phyloP scores from a whole-genome alignment of 1,140 invertebrate genomes.

The Pogonus chalceus region DNA sequence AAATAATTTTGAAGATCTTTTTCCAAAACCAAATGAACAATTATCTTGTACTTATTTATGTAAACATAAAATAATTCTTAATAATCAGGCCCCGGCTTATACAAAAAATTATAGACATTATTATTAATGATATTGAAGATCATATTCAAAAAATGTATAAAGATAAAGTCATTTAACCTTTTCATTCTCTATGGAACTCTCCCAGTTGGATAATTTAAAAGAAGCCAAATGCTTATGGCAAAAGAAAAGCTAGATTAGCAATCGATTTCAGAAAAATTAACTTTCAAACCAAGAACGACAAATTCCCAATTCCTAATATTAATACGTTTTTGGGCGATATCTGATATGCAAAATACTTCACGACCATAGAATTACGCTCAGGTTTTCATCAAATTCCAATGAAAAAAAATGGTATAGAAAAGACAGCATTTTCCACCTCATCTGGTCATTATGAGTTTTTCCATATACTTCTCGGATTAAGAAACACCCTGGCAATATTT shows the following conservation, averaged over 20 bases:
- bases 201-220: constrained; percentile 27
- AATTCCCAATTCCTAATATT: constrained; percentile 19
- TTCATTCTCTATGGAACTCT: constrained; percentile 20
- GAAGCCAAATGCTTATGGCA: constrained; percentile 24
- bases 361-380: constrained; percentile 18
- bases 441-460: too few species aligned
- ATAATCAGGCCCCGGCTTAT: neutral
- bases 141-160: constrained; percentile 14
- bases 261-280: constrained; percentile 23
- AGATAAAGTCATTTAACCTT: constrained; percentile 25
- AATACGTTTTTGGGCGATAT: constrained; percentile 27
- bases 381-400: constrained; percentile 20
- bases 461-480: too few species aligned
- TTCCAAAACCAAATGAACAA: neutral
- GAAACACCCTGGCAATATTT: too few species aligned
- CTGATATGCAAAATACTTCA: constrained; percentile 18
- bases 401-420: constrained; percentile 23
- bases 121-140: neutral
- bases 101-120: neutral
- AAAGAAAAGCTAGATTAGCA: constrained; percentile 27
- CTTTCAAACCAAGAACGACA: constrained; percentile 17
- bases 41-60: neutral
- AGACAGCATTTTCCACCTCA: too few species aligned
- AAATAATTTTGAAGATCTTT: neutral
- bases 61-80: neutral